Percentiles rank a stretch among this genome's conserved stretches.
These are phyloP conservation scores for Mesocricetus auratus DNA, from an alignment of 2,113 vertebrate species.

Conservation along the genomic window DNA sequence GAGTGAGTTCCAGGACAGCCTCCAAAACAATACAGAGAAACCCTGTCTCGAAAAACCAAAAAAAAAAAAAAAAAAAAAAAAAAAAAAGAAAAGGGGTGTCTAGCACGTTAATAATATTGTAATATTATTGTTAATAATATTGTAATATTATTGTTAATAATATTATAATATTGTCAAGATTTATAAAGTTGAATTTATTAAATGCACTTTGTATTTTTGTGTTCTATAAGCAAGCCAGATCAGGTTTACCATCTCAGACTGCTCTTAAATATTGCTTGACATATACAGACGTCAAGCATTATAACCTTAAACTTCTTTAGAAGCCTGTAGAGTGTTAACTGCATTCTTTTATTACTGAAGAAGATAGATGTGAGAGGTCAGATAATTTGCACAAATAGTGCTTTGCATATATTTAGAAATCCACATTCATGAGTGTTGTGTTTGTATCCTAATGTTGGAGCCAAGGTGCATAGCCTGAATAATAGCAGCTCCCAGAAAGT, in stretches of 20 bases:
- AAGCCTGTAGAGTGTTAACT: not conserved
- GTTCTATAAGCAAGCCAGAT: not conserved
- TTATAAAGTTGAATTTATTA: slow-evolving; percentile 47
- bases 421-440: not conserved
- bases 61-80: too few relatives aligned
- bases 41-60: too few relatives aligned
- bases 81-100: too few relatives aligned
- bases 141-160: too few relatives aligned
- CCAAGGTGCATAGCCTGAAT: not conserved
- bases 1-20: too few relatives aligned
- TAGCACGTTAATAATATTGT: too few relatives aligned
- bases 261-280: slow-evolving; percentile 21
- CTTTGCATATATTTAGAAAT: slow-evolving; percentile 50
- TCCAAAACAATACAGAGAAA: too few relatives aligned
- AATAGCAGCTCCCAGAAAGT: not conserved
- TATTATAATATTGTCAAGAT: too few relatives aligned
- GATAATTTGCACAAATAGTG: not conserved
- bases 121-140: too few relatives aligned
- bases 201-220: slow-evolving; percentile 24
- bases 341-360: slow-evolving; percentile 32
- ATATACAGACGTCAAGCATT: not conserved
- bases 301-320: not conserved
- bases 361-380: not conserved
- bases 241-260: not conserved
- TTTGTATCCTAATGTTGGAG: not conserved